These are phyloP conservation scores for Sarcophaga carnaria DNA, from an alignment of 2,888 invertebrate species.

Conservation along the genomic window DNA sequence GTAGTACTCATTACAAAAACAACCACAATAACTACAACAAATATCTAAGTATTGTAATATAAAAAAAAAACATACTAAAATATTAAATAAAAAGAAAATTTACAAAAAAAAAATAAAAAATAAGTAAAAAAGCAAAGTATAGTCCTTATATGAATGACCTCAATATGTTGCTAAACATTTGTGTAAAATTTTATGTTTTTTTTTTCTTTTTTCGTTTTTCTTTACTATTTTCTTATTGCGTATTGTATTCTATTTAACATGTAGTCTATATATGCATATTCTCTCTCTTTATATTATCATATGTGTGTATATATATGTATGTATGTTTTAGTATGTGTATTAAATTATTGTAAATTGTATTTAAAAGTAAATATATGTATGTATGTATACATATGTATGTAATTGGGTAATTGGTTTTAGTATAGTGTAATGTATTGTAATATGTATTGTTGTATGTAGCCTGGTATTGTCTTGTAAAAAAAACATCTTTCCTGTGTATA, in stretches of 20 bases:
- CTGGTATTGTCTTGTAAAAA: neutral
- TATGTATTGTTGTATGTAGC: slow-evolving; percentile 1
- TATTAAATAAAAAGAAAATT: slow-evolving; percentile 1
- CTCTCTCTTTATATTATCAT: neutral
- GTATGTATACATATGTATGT: neutral
- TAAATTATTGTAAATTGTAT: slow-evolving; percentile 6
- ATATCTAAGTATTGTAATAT: neutral
- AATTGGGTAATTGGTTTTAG: neutral
- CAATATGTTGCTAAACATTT: slow-evolving; percentile 44
- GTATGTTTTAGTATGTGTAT: slow-evolving; percentile 17
- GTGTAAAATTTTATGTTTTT: slow-evolving; percentile 26
- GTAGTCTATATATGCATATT: neutral
- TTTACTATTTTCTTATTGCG: neutral
- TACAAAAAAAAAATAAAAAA: neutral
- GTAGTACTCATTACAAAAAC: slow-evolving; percentile 25
- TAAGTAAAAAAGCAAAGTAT: slow-evolving; percentile 23
- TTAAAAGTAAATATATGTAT: slow-evolving; percentile 21
- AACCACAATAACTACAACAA: neutral
- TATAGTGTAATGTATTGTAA: slow-evolving; percentile 27
- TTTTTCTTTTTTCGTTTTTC: slow-evolving; percentile 6
- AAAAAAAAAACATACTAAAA: too few relatives aligned
- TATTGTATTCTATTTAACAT: neutral
- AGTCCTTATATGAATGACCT: slow-evolving; percentile 53
- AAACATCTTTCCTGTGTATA: neutral
- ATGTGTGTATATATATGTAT: slow-evolving; percentile 27